Percentiles rank a stretch among this genome's conserved stretches.
Conservation (phyloP, 2,113 vertebrate genomes). For the Dermatemys mawii region DNA sequence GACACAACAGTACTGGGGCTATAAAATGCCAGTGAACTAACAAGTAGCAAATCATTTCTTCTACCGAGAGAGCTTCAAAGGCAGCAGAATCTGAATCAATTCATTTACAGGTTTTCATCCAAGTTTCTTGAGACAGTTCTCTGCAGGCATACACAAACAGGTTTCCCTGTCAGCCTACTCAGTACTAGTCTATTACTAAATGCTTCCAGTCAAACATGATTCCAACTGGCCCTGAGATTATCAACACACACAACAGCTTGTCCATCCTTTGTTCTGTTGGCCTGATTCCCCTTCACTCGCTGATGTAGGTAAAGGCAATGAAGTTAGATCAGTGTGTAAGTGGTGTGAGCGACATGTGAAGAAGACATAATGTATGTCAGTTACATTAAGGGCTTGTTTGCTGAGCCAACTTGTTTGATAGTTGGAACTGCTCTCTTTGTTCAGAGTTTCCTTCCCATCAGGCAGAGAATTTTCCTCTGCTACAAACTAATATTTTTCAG, state of each 20-base stretch:
- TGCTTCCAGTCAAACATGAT: background rate
- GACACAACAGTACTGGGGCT: accelerated
- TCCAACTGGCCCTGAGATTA: background rate
- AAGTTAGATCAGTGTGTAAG: accelerated
- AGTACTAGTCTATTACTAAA: background rate
- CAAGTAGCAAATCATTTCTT: accelerated
- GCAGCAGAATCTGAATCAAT: background rate
- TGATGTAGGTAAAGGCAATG: background rate
- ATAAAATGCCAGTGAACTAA: background rate
- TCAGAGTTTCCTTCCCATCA: background rate
- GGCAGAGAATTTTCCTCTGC: accelerated
- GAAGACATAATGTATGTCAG: accelerated
- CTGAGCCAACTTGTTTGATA: background rate
- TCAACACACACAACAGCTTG: background rate
- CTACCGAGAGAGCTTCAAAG: background rate
- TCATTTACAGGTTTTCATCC: background rate
- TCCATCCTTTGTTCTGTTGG: accelerated
- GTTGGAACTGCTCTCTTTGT: background rate
- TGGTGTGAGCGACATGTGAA: background rate
- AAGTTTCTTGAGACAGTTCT: background rate
- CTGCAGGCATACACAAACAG: background rate
- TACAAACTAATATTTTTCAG: background rate
- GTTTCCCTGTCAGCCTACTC: background rate
- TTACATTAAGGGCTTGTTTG: accelerated
- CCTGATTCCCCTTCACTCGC: background rate